phyloP scores from a whole-genome alignment of 2,888 invertebrate genomes.

The Didymodactylos carnosus region DNA sequence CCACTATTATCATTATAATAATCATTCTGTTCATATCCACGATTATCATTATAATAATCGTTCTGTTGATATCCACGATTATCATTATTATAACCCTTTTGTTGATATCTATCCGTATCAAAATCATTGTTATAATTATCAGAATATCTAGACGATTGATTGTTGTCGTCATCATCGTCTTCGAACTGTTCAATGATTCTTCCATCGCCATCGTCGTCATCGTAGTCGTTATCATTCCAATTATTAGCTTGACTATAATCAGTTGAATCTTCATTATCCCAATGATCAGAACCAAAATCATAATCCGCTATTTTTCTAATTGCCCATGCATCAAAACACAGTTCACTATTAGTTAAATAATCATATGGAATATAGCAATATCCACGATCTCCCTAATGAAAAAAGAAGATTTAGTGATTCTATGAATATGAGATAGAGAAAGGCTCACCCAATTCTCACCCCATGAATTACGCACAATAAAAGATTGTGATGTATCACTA shows the following conservation, averaged over 20 bases:
- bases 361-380: background rate
- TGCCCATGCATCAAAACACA: background rate
- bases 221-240: background rate
- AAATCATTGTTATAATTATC: too few relatives aligned
- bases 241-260: background rate
- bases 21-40: too few relatives aligned
- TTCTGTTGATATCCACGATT: too few relatives aligned
- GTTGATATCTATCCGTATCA: too few relatives aligned
- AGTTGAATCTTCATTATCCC: background rate
- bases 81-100: too few relatives aligned
- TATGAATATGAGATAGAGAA: too few relatives aligned
- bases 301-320: background rate
- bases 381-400: background rate
- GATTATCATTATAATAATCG: too few relatives aligned
- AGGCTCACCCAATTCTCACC: background rate
- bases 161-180: background rate
- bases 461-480: background rate
- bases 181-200: background rate
- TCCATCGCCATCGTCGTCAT: background rate
- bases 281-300: background rate
- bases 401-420: background rate
- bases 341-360: background rate
- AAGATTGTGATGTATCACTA: background rate
- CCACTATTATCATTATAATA: too few relatives aligned
- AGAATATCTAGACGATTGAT: too few relatives aligned